phyloP scores from a whole-genome alignment of 2,797 vertebrate species.

The Rachycentron canadum region DNA sequence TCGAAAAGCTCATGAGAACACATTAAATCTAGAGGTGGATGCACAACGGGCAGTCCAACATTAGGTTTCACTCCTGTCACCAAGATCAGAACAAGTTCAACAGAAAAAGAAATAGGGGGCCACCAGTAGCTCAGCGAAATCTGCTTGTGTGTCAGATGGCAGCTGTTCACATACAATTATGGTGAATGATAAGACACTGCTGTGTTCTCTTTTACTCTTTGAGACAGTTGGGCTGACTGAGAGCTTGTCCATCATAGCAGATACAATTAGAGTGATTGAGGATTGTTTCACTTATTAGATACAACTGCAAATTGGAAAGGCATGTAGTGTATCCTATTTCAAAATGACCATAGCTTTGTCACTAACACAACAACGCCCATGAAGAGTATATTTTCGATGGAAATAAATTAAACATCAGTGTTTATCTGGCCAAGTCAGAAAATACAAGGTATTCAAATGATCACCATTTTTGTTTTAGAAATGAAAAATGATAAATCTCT shows the following conservation, averaged over 20 bases:
- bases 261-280: conserved; percentile 56
- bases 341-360: too few species aligned
- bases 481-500: too few species aligned
- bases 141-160: conserved; percentile 19
- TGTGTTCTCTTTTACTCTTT: conserved; percentile 38
- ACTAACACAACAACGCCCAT: too few species aligned
- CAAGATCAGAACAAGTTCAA: too few species aligned
- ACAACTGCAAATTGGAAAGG: background rate
- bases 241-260: conserved; percentile 41
- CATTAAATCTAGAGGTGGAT: too few species aligned
- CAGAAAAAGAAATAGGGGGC: too few species aligned
- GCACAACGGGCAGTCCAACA: too few species aligned
- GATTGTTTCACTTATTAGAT: conserved; percentile 1
- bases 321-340: background rate
- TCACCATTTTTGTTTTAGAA: background rate
- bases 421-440: background rate
- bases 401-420: background rate
- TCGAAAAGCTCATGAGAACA: too few species aligned
- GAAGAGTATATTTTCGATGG: background rate
- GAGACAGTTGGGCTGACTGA: conserved; percentile 38
- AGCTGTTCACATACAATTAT: conserved; percentile 37
- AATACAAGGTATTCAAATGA: background rate
- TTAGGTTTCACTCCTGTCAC: too few species aligned
- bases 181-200: conserved; percentile 32
- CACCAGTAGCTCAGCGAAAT: background rate